Evolutionary conservation across 2,797 vertebrate genomes (phyloP).

Genomic region (Sebastes hubbsi): DNA sequence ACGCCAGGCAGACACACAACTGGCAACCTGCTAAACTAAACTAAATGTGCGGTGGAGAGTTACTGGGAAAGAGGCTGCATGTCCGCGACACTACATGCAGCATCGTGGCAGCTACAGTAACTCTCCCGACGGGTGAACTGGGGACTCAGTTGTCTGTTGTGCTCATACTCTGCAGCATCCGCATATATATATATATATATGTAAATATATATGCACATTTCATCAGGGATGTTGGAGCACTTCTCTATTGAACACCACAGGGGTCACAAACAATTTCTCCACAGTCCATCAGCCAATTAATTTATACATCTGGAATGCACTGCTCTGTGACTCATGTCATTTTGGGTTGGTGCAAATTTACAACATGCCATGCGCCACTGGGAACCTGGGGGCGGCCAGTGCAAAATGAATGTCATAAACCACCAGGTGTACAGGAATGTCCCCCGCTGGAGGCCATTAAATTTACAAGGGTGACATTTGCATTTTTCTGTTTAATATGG

Average conservation of each 20-base stretch:
- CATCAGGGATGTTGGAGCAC: not conserved
- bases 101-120: too few relatives aligned
- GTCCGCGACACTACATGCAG: too few relatives aligned
- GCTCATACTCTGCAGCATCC: too few relatives aligned
- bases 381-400: not conserved
- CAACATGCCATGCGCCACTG: conserved; percentile 12
- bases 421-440: conserved; percentile 26
- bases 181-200: too few relatives aligned
- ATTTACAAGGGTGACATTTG: conserved; percentile 38
- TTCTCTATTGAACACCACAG: not conserved
- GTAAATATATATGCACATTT: not conserved
- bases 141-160: too few relatives aligned
- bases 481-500: conserved; percentile 21
- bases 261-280: not conserved
- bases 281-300: not conserved
- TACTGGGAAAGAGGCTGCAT: too few relatives aligned
- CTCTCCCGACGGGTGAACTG: too few relatives aligned
- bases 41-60: too few relatives aligned
- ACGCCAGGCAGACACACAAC: too few relatives aligned
- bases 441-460: conserved; percentile 26
- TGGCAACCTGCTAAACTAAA: too few relatives aligned
- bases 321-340: not conserved
- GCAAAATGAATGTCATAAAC: conserved; percentile 50
- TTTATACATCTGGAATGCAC: not conserved
- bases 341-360: conserved; percentile 18